These are phyloP conservation scores for Epinephelus coioides DNA, from an alignment of 2,797 vertebrate genomes.

Conservation along the genomic window DNA sequence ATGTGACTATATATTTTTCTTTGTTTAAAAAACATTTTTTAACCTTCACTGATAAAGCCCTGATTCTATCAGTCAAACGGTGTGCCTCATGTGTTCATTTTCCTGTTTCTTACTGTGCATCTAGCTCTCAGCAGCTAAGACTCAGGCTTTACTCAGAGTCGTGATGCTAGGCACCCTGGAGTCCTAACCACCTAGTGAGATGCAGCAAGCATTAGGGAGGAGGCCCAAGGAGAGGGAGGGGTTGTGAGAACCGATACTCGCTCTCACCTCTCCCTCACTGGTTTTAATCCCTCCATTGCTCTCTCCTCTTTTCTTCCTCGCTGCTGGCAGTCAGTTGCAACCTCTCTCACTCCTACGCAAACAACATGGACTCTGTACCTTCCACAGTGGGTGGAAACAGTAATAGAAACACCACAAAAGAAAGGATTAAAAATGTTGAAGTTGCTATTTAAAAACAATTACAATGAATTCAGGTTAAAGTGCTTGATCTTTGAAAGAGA, in stretches of 20 bases:
- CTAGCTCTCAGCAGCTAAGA: not conserved
- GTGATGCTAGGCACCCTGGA: slow-evolving; percentile 18
- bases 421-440: slow-evolving; percentile 4
- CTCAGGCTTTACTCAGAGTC: slow-evolving; percentile 6
- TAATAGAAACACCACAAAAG: slow-evolving; percentile 14
- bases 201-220: slow-evolving; percentile 12
- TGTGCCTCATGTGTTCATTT: not conserved
- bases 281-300: slow-evolving; percentile 53
- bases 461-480: not conserved
- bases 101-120: not conserved
- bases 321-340: slow-evolving; percentile 35
- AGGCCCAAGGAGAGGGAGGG: slow-evolving; percentile 25
- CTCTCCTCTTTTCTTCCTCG: slow-evolving; percentile 26
- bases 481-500: not conserved
- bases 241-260: slow-evolving; percentile 53
- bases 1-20: not conserved
- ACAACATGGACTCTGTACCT: slow-evolving; percentile 27
- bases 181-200: slow-evolving; percentile 15
- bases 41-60: not conserved
- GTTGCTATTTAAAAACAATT: not conserved
- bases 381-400: slow-evolving; percentile 33
- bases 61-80: not conserved
- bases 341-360: slow-evolving; percentile 66
- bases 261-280: slow-evolving; percentile 46
- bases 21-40: not conserved